Conservation (phyloP, 2,113 vertebrate genomes). For the Paradoxurus hermaphroditus region DNA sequence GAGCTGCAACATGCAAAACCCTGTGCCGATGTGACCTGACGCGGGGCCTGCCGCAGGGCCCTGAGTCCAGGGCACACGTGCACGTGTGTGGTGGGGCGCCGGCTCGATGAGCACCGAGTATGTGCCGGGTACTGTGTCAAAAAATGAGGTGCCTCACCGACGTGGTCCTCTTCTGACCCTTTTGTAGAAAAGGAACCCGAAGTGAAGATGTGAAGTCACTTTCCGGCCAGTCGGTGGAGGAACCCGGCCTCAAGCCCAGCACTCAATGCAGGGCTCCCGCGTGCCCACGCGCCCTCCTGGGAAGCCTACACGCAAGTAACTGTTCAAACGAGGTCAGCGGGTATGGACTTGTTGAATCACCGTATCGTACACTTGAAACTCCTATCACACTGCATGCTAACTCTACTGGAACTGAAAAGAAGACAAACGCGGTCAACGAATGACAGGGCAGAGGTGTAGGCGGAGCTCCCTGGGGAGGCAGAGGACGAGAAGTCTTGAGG, state of each 20-base stretch:
- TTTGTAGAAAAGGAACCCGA: neutral
- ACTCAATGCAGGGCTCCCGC: neutral
- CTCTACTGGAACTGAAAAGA: neutral
- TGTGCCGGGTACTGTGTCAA: too few relatives aligned
- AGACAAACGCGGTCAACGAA: neutral
- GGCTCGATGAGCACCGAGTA: neutral
- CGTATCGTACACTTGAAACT: neutral
- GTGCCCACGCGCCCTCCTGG: too few relatives aligned
- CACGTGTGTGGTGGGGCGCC: accelerated
- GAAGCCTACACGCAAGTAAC: neutral
- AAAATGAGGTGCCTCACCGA: neutral
- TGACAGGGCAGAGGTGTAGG: neutral
- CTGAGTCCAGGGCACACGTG: neutral
- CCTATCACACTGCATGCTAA: too few relatives aligned
- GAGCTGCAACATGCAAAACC: neutral
- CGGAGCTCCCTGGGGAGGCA: neutral
- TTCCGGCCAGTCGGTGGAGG: neutral
- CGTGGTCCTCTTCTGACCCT: neutral
- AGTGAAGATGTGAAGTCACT: neutral
- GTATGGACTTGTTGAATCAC: neutral
- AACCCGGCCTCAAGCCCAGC: neutral
- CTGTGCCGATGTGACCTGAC: accelerated
- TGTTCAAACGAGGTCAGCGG: neutral
- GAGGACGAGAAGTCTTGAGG: neutral
- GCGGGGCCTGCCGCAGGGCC: neutral